A percentile compares a stretch with the other conserved stretches of the same genome.
Conservation (phyloP, 37 sponge, comb jelly and placozoan genomes). For the Halisarca cf. caerulea region DNA sequence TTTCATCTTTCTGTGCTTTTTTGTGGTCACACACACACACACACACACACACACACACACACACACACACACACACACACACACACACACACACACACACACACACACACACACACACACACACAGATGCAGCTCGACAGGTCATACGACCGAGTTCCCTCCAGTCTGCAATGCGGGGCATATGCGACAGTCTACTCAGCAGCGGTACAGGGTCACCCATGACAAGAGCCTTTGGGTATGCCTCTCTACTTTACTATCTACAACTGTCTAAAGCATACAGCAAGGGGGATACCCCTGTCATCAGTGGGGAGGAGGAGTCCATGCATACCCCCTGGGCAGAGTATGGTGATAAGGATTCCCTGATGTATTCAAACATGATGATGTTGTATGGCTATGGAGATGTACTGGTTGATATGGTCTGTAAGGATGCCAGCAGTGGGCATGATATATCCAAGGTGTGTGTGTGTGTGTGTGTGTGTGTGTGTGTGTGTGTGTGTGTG, state of each 20-base stretch:
- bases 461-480: too few relatives aligned
- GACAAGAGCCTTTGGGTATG: slow-evolving; percentile 63
- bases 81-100: too few relatives aligned
- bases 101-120: too few relatives aligned
- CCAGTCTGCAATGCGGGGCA: slow-evolving; percentile 53
- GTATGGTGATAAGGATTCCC: not conserved
- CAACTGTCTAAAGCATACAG: slow-evolving; percentile 46
- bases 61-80: too few relatives aligned
- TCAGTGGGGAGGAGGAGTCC: not conserved
- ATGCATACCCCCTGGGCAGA: slow-evolving; percentile 7
- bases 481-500: too few relatives aligned
- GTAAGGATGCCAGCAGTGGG: slow-evolving; percentile 88
- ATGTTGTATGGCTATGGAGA: slow-evolving; percentile 80
- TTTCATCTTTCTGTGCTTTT: too few relatives aligned
- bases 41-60: too few relatives aligned
- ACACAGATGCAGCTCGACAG: slow-evolving; percentile 14
- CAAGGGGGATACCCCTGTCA: not conserved
- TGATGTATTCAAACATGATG: slow-evolving; percentile 51
- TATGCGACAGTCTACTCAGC: slow-evolving; percentile 46
- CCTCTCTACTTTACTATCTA: slow-evolving; percentile 84
- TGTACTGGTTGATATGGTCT: slow-evolving; percentile 81
- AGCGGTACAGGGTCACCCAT: not conserved
- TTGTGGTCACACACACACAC: too few relatives aligned
- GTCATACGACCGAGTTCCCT: slow-evolving; percentile 50
- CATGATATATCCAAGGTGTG: slow-evolving; percentile 63